Conservation (phyloP, 2,797 vertebrate species). For the Thripadectes ignobilis region DNA sequence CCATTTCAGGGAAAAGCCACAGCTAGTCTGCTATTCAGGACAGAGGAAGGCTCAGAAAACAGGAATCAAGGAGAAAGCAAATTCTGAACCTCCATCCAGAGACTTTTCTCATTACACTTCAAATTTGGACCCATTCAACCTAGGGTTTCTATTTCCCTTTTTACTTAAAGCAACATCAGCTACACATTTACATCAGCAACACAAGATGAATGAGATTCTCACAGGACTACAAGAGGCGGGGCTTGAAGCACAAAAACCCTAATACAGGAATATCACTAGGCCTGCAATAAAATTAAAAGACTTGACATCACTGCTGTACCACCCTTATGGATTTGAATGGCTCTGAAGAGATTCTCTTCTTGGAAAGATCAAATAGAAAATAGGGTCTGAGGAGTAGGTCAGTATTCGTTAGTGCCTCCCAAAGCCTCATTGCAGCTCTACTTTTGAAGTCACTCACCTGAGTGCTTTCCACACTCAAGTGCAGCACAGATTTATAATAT, state of each 20-base stretch:
- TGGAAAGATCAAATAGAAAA: slow-evolving; percentile 35
- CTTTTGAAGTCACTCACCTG: slow-evolving; percentile 51
- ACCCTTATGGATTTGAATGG: slow-evolving; percentile 10
- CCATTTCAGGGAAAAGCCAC: neutral
- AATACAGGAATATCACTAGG: neutral
- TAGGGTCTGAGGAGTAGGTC: neutral
- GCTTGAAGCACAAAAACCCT: neutral
- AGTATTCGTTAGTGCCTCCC: slow-evolving; percentile 19
- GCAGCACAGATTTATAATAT: slow-evolving; percentile 53
- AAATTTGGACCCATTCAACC: neutral
- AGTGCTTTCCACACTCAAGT: slow-evolving; percentile 20
- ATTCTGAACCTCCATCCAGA: neutral
- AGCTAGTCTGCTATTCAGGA: neutral
- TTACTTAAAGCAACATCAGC: neutral
- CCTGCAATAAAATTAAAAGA: slow-evolving; percentile 25
- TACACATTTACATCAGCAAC: neutral
- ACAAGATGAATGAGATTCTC: neutral
- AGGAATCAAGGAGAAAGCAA: neutral
- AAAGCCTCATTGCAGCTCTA: slow-evolving; percentile 24
- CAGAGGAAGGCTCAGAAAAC: neutral
- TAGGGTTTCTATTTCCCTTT: neutral
- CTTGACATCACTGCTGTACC: neutral
- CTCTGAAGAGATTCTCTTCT: slow-evolving; percentile 26
- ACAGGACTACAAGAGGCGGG: neutral
- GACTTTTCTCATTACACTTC: neutral